Evolutionary conservation across 2,888 invertebrate species (phyloP).

Genomic region (Drosophila prostipennis): DNA sequence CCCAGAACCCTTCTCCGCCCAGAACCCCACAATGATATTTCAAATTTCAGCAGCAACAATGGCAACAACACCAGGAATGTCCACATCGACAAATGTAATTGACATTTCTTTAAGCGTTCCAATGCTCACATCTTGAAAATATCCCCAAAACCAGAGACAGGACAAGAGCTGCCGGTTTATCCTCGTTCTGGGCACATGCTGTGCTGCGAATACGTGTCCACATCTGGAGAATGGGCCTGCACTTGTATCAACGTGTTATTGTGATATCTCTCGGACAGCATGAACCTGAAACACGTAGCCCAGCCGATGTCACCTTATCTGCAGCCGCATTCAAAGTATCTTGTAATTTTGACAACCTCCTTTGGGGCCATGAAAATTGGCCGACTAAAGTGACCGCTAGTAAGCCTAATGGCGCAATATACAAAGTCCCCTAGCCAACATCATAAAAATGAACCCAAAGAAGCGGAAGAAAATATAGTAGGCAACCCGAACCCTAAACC

Average conservation of each 20-base stretch:
- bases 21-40: slow-evolving; percentile 57
- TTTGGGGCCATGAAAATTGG: background rate
- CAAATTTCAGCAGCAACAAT: slow-evolving; percentile 52
- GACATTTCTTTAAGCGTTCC: slow-evolving; percentile 68
- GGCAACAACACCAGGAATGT: slow-evolving; percentile 39
- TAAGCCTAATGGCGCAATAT: slow-evolving; percentile 13
- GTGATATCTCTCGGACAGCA: slow-evolving; percentile 3
- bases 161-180: slow-evolving; percentile 42
- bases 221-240: slow-evolving; percentile 2
- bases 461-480: slow-evolving; percentile 19
- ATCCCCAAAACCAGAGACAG: slow-evolving; percentile 49
- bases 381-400: slow-evolving; percentile 25
- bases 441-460: slow-evolving; percentile 21
- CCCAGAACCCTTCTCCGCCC: background rate
- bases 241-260: slow-evolving; percentile 12
- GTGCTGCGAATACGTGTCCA: slow-evolving; percentile 47
- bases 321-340: slow-evolving; percentile 1
- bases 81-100: slow-evolving; percentile 77
- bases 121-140: slow-evolving; percentile 34
- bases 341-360: background rate
- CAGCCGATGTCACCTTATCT: slow-evolving; percentile 14
- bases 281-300: slow-evolving; percentile 12
- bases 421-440: slow-evolving; percentile 11
- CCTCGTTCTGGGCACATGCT: slow-evolving; percentile 40
- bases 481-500: slow-evolving; percentile 5